These are phyloP conservation scores for Pemphredon lugubris DNA, from an alignment of 2,888 invertebrate genomes.

Conservation along the genomic window DNA sequence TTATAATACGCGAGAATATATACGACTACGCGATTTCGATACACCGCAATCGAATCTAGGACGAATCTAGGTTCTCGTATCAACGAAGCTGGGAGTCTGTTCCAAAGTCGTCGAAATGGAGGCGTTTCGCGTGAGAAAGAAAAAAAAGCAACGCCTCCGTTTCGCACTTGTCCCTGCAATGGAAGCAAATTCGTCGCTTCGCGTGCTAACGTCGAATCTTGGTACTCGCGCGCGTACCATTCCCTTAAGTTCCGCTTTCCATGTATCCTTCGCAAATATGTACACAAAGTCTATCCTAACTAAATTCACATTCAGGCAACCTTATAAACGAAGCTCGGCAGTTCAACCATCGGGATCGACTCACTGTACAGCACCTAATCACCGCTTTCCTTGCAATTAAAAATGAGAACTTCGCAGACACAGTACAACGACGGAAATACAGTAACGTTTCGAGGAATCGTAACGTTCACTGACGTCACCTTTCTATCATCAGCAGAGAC, in stretches of 20 bases:
- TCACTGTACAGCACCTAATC: slow-evolving; percentile 58
- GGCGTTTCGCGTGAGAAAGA: slow-evolving; percentile 12
- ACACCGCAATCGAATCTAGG: slow-evolving; percentile 63
- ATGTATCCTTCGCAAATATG: slow-evolving; percentile 47
- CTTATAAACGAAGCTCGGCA: slow-evolving; percentile 45
- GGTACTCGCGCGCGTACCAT: slow-evolving; percentile 55
- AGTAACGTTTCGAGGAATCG: slow-evolving; percentile 23
- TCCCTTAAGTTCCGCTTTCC: slow-evolving; percentile 44
- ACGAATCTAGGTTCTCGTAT: slow-evolving; percentile 61
- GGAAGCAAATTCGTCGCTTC: slow-evolving; percentile 44
- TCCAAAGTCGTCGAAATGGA: slow-evolving; percentile 31
- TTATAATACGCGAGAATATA: slow-evolving; percentile 64
- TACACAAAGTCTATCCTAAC: slow-evolving; percentile 66
- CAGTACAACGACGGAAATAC: slow-evolving; percentile 27
- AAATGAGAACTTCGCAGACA: slow-evolving; percentile 17
- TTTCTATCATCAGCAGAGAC: slow-evolving; percentile 24
- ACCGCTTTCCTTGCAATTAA: slow-evolving; percentile 12
- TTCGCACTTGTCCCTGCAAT: slow-evolving; percentile 23
- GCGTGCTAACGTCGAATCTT: slow-evolving; percentile 44
- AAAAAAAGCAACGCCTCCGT: slow-evolving; percentile 14
- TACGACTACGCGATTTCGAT: slow-evolving; percentile 67
- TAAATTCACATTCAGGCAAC: slow-evolving; percentile 68
- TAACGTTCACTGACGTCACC: slow-evolving; percentile 25
- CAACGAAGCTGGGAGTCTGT: slow-evolving; percentile 46
- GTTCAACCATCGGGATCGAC: slow-evolving; percentile 43